Conservation (phyloP, 2,113 vertebrate species). For the Muntiacus reevesi region DNA sequence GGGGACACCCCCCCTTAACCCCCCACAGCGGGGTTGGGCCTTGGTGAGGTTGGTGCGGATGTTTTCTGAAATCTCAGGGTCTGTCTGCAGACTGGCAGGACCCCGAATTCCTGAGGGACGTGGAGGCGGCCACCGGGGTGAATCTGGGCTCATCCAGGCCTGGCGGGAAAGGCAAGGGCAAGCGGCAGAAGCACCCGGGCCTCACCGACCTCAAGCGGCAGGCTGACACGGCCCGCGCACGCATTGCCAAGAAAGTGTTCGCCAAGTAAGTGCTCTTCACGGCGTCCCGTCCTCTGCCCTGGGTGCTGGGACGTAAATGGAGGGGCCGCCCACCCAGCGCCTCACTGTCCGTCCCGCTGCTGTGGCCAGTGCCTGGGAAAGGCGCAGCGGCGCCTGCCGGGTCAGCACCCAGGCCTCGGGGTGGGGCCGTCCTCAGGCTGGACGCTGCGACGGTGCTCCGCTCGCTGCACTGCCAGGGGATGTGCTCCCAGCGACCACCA, state of each 20-base stretch:
- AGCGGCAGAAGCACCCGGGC: slow-evolving; percentile 86
- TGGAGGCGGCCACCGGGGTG: slow-evolving; percentile 90
- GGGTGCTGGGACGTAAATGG: accelerated
- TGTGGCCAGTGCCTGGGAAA: background rate
- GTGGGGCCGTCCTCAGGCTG: background rate
- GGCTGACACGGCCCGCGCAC: slow-evolving; percentile 85
- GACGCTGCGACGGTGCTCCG: accelerated
- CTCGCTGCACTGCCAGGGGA: accelerated
- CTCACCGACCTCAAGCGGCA: slow-evolving; percentile 92
- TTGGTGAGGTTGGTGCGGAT: accelerated
- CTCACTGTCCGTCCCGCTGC: accelerated
- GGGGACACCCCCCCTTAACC: background rate
- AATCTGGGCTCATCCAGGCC: slow-evolving; percentile 90
- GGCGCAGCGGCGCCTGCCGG: accelerated
- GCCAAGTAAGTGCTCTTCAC: slow-evolving; percentile 86
- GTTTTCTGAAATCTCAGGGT: background rate
- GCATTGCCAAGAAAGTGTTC: slow-evolving; percentile 93
- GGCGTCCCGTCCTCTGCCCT: accelerated
- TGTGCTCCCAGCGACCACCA: accelerated
- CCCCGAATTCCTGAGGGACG: slow-evolving; percentile 90
- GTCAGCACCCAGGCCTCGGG: background rate
- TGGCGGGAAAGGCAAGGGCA: slow-evolving; percentile 76
- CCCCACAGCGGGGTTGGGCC: background rate
- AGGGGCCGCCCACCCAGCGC: accelerated
- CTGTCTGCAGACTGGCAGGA: slow-evolving; percentile 89